Evolutionary conservation across 2,113 vertebrate species (phyloP), one percentile per base, ranked within the genome.

Genomic region (Psophia crepitans): DNA sequence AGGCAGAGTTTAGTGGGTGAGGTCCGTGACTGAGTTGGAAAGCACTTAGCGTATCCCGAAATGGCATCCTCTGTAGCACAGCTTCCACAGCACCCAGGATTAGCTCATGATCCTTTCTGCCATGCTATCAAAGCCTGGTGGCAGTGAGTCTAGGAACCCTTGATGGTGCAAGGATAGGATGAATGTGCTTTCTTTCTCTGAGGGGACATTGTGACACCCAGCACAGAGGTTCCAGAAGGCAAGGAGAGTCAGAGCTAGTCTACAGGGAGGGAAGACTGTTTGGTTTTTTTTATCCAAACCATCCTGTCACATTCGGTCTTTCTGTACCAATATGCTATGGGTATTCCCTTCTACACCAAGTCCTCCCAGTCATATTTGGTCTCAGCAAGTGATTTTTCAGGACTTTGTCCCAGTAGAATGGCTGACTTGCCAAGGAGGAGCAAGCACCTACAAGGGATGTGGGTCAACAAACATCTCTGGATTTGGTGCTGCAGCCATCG

Each of bases 21-120:
- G 28, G 35, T 22, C 8, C 16, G 39, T 7, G 9, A 17, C 19
- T 46, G 14, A 20, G 30, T 11, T 32, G 39, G 33, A 41, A 35
- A 32, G 18, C 35, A 4, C 7, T 13, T 1, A 0, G 4, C 10
- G 35, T 75, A 6, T 32, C n/a, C n/a, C 60, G 13, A 6, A 10
- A 8, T 1, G 10, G 33, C 37, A 33, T 22, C 44, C 53, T 33
- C 26, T 35, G 24, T 35, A 33, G 51, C 12, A 18, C 35, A 26
- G n/a, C 66, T 41, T 18, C 49, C 19, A 37, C 33, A 32, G 43
- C 57, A 12, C 32, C 57, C 51, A n/a, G 64, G 39, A 20, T 26
- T 22, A 46, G 73, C 24, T 11, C 17, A 0, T 6, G 11, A 24
- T 43, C 60, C 68, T 61, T 30, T 26, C 51, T 53, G 71, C 22